A percentile compares a stretch with the other conserved stretches of the same genome.
Conservation (phyloP, 2,888 invertebrate genomes). For the Dorcus parallelipipedus region DNA sequence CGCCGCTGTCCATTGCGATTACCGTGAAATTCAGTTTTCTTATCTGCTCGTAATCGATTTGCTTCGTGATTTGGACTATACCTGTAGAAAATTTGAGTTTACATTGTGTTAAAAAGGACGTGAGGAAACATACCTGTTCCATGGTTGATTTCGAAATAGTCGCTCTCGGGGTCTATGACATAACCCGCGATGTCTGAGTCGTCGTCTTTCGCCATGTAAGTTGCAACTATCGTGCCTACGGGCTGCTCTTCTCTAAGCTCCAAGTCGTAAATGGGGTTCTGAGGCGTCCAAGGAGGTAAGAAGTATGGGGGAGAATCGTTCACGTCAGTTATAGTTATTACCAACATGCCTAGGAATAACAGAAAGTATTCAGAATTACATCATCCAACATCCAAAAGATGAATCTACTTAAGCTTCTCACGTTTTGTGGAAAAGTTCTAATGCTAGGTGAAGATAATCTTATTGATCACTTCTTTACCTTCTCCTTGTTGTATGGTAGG, state of each 20-base stretch:
- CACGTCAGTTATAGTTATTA: slow-evolving; percentile 68
- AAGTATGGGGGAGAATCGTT: slow-evolving; percentile 71
- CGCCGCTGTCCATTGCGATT: slow-evolving; percentile 80
- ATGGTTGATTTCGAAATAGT: slow-evolving; percentile 78
- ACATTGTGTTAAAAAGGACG: background rate
- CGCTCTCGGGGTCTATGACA: slow-evolving; percentile 64
- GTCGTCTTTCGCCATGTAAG: slow-evolving; percentile 73
- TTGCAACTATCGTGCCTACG: slow-evolving; percentile 70
- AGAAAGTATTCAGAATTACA: slow-evolving; percentile 11
- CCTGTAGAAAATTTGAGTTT: slow-evolving; percentile 50
- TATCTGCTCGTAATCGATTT: slow-evolving; percentile 80
- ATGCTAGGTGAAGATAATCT: slow-evolving; percentile 35
- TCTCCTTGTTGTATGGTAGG: slow-evolving; percentile 71
- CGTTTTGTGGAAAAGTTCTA: too few relatives aligned
- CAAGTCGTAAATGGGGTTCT: slow-evolving; percentile 61
- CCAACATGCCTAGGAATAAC: slow-evolving; percentile 55
- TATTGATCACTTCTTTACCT: slow-evolving; percentile 49
- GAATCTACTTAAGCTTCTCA: too few relatives aligned
- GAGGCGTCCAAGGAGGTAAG: slow-evolving; percentile 66
- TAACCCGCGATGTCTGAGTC: slow-evolving; percentile 82
- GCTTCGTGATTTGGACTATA: slow-evolving; percentile 69
- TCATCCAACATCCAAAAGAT: slow-evolving; percentile 46
- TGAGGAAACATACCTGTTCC: slow-evolving; percentile 61
- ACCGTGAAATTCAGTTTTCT: slow-evolving; percentile 76
- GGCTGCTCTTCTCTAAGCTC: slow-evolving; percentile 81